Evolutionary conservation across 2,113 vertebrate species (phyloP), one percentile per base, ranked within the genome.

Genomic region (Tylochromis polylepis): DNA sequence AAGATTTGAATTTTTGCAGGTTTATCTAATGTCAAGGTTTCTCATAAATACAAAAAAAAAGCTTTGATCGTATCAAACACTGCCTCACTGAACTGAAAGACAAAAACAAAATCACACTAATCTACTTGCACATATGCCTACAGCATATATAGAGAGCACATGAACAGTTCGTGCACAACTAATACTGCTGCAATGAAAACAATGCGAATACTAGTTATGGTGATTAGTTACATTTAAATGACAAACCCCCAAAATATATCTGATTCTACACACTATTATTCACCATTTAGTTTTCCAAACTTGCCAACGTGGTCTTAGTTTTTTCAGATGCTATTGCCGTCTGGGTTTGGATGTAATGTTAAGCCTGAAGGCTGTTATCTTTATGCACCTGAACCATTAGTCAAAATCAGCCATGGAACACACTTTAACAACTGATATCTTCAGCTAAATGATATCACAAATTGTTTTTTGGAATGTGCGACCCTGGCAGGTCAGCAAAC

Each of bases 401-500:
- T 92, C 83, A 91, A 85, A 91, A 93, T 91, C 89, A 85, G 62
- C 85, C 79, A 83, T 24, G 60, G 85, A 91, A 79, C 88, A 94
- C 85, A 87, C 88, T 94, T 92, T 85, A 87, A 65, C 59, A 59
- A 83, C 88, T 56, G 59, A 92, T 91, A 88, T 83, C 70, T 83
- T 24, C 59, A 5, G 18, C 85, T 92, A 92, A 93, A 93, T 78
- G 90, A 91, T 86, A 87, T 88, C 78, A 79, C 87, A 94, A 94
- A 91, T 92, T 87, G 91, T 95, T 95, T 94, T 91, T 83, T 16
- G 11, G 93, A 87, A 88, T 92, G 92, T 49, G 75, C 92, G 89
- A 96, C 95, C 97, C 95, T 92, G 88, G 92, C 86, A 92, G 96
- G 96, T 96, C 95, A 97, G 94, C 86, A 65, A 89, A 87, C 95